Evolutionary conservation across 2,113 vertebrate species (phyloP).

Genomic region (Dendropsophus ebraccatus): DNA sequence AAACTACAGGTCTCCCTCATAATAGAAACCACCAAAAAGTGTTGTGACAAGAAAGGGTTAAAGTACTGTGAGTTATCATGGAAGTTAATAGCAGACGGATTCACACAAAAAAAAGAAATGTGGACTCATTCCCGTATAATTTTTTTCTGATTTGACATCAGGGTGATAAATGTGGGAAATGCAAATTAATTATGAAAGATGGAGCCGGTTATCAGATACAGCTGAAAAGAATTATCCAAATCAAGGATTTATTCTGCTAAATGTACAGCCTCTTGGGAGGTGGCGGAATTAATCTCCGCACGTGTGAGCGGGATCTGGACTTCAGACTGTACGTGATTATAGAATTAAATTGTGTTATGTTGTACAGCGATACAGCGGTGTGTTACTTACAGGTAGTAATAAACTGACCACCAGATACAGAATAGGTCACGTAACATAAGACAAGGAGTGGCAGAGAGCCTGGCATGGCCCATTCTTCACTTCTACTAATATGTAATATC

Average conservation of each 20-base stretch:
- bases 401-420: too few species aligned
- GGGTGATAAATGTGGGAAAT: neutral
- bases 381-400: neutral
- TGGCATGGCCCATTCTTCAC: too few species aligned
- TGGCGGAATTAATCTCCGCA: neutral
- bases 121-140: neutral
- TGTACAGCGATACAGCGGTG: neutral
- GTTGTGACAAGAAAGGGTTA: neutral
- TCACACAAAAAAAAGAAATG: neutral
- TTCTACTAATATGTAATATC: too few species aligned
- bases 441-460: too few species aligned
- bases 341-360: neutral
- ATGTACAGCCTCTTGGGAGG: neutral
- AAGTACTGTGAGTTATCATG: neutral
- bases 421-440: too few species aligned
- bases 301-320: neutral
- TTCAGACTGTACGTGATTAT: neutral
- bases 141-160: neutral
- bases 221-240: conserved; percentile 50
- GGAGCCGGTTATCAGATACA: conserved; percentile 13
- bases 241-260: conserved; percentile 29
- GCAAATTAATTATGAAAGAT: neutral
- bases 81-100: neutral
- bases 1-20: too few species aligned
- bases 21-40: too few species aligned